These are phyloP conservation scores for Tetrao urogallus DNA, from an alignment of 2,113 vertebrate species.

Conservation along the genomic window DNA sequence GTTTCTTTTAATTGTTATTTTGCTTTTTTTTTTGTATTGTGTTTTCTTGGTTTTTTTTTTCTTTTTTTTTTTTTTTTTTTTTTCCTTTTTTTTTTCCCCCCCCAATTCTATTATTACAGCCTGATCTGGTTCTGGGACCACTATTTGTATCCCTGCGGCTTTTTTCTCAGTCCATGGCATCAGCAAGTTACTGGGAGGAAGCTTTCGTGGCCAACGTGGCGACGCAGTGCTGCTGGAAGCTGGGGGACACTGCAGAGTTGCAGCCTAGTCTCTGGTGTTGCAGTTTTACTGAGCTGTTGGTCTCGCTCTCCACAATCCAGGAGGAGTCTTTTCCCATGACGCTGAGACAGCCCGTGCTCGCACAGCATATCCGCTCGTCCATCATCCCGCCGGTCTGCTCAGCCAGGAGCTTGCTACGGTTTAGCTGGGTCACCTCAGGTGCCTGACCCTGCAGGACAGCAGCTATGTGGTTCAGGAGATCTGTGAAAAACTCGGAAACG, in stretches of 20 bases:
- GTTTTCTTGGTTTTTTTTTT: not conserved
- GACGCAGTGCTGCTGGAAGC: constrained; percentile 98
- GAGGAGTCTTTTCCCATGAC: constrained; percentile 85
- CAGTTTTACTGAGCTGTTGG: constrained; percentile 80
- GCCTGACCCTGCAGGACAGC: constrained; percentile 86
- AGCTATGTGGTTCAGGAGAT: constrained; percentile 95
- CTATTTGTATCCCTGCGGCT: constrained; percentile 7
- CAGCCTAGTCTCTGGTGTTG: constrained; percentile 96
- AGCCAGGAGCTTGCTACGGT: constrained; percentile 74
- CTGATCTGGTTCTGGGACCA: constrained; percentile 36
- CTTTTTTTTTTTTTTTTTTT: not conserved
- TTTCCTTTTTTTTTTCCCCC: not conserved
- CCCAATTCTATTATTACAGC: constrained; percentile 21
- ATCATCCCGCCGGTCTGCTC: constrained; percentile 69
- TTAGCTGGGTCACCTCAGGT: constrained; percentile 77
- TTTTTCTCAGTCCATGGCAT: constrained; percentile 64
- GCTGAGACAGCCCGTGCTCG: constrained; percentile 80
- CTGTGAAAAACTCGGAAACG: constrained; percentile 93
- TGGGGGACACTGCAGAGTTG: constrained; percentile 90
- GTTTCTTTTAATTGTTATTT: not conserved
- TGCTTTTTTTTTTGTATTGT: not conserved
- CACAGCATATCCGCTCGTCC: constrained; percentile 78
- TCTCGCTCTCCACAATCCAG: constrained; percentile 88
- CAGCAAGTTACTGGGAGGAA: constrained; percentile 90
- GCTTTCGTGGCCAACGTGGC: constrained; percentile 95